Evolutionary conservation across 1,140 invertebrate species (phyloP), one percentile per base, ranked within the genome.

Genomic region (Pseudachorutes palmiensis): DNA sequence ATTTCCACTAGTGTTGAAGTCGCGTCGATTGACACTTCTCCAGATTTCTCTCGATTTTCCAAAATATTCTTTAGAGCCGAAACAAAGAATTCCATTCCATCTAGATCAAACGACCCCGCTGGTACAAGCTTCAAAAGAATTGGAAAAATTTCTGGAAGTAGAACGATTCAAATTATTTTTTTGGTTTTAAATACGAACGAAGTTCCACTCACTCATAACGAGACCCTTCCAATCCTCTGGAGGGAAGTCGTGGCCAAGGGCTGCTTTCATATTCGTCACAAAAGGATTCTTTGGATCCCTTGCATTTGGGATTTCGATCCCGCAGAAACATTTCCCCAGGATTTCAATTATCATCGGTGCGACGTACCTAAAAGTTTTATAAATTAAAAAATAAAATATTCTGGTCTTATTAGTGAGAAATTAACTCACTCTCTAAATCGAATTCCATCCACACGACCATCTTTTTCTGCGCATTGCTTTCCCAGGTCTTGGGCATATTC

Each of bases 401-500:
- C 62, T 65, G 58, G 45, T 64, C 57, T 57, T 51, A n/a, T n/a
- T n/a, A n/a, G n/a, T n/a, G n/a, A n/a, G n/a, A n/a, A n/a, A n/a
- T n/a, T n/a, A n/a, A n/a, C n/a, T 61, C 22, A 58, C 16, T 22
- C 45, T 51, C 22, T 26, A 24, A 62, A 22, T 60, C 48, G 26
- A 5, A 55, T 33, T 16, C 28, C 16, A 62, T 70, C 41, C 65
- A 66, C 51, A 67, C 59, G 5, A 22, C 67, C 31, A 60, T 62
- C 69, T 1, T 55, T 24, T n/a, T n/a, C n/a, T n/a, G n/a, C n/a
- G 24, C 51, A 32, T 45, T 28, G 26, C 64, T 22, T 31, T 32
- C 31, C 45, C 48, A 49, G 78, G 72, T 31, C 72, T 77, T 12
- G 70, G 55, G 29, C 77, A 71, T 33, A 81, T 76, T 5, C 76